Base-by-base conservation (phyloP, 1,140 invertebrate genomes). In the Micrasema minimum region DNA sequence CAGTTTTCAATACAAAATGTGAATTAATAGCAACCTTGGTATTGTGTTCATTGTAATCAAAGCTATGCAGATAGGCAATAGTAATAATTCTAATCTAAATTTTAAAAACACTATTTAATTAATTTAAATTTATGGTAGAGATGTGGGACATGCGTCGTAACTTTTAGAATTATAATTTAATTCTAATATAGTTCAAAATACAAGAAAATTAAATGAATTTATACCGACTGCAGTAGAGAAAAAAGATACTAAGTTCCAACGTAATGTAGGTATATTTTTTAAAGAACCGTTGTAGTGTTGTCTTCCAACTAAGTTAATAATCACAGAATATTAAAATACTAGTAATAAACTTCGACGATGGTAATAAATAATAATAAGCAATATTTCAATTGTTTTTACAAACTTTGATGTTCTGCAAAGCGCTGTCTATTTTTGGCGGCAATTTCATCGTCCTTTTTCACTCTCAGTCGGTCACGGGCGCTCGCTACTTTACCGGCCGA, bases 341-440 rank as follows among this genome's bases (percentile, higher is more conserved):
- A 6, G 37, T 38, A 38, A 38, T 38, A 38, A 38, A 6, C 37
- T 6, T 38, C 5, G 5, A 6, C 5, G 37, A 38, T 38, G 11
- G 11, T 6, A 38, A 38, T 11, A 45, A 45, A n/a, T 45, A 45
- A 45, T 4, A 12, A 43, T 43, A 43, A n/a, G 12, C 7, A 45
- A 2, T 6, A 12, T 41, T n/a, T 3, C 16, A 12, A 4, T 14
- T 2, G 43, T 45, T 14, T 12, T n/a, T 16, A 57, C 72, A 68
- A 31, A 74, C 72, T n/a, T 41, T 74, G 72, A 46, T 74, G 69
- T 16, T 69, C 69, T 23, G 43, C 20, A 41, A 71, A 74, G 22
- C 72, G 31, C 22, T 55, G 11, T 22, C 7, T 2, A 20, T 69
- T 69, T 69, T 67, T 57, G 38, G 62, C 69, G 31, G 20, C 57